A percentile compares a stretch with the other conserved stretches of the same genome.
phyloP scores from a whole-genome alignment of 2,888 invertebrate species.

The Pseudococcus longispinus region DNA sequence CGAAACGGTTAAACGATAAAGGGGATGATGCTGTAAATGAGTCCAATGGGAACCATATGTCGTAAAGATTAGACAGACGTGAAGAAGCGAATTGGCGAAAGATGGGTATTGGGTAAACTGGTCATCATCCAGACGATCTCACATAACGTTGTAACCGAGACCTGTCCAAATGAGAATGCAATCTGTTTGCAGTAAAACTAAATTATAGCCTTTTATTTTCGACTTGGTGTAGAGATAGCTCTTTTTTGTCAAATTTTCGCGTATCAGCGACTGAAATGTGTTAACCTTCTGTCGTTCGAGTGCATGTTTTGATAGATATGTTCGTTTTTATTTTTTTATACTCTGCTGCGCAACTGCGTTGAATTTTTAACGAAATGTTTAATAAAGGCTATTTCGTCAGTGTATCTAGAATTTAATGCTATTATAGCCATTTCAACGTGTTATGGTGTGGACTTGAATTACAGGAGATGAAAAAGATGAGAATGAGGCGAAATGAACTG shows the following conservation, averaged over 20 bases:
- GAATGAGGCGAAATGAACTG: no score
- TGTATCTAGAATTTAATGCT: background rate
- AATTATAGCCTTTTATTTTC: slow-evolving; percentile 13
- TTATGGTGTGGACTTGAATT: no score
- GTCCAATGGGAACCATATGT: slow-evolving; percentile 7
- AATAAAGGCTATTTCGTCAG: background rate
- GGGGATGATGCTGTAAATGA: background rate
- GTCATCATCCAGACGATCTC: background rate
- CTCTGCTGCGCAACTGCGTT: background rate
- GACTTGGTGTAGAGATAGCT: background rate
- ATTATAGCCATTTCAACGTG: no score
- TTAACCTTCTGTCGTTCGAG: background rate
- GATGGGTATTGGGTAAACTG: background rate
- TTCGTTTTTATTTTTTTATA: background rate
- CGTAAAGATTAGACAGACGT: background rate
- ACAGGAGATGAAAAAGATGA: no score
- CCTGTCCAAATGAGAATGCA: slow-evolving; percentile 24
- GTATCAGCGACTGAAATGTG: background rate
- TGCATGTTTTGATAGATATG: background rate
- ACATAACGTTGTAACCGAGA: background rate
- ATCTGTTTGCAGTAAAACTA: slow-evolving; percentile 34
- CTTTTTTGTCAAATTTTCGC: slow-evolving; percentile 7
- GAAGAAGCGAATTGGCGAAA: background rate
- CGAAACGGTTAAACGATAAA: slow-evolving; percentile 31
- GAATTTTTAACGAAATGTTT: background rate